A percentile compares a stretch with the other conserved stretches of the same genome.
phyloP scores from a whole-genome alignment of 64 coral and sea anemone genomes.

The Montipora sp. region DNA sequence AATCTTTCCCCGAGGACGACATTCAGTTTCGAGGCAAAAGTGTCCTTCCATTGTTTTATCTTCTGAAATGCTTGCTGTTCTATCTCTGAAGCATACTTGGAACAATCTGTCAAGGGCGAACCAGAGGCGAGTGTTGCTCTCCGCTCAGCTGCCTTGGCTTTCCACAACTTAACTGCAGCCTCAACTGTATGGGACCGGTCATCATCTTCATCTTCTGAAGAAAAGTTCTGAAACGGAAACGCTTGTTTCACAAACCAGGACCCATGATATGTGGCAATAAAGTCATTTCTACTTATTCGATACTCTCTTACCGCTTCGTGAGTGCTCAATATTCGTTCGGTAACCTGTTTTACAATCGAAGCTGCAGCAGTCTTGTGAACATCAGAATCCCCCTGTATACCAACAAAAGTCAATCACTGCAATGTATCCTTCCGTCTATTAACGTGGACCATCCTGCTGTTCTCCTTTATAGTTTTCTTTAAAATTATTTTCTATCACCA shows the following conservation, averaged over 20 bases:
- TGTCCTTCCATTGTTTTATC: constrained; percentile 70
- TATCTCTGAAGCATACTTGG: constrained; percentile 76
- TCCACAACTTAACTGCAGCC: constrained; percentile 18
- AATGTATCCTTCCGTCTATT: no score
- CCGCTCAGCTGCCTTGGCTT: neutral
- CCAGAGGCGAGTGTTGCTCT: constrained; percentile 43
- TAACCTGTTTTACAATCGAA: constrained; percentile 27
- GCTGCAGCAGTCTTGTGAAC: neutral
- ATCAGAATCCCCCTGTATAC: neutral
- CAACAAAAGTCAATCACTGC: neutral
- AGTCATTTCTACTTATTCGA: no score
- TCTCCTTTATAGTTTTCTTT: no score
- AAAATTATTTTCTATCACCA: no score
- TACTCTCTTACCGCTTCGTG: constrained; percentile 1
- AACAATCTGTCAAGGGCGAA: constrained; percentile 22
- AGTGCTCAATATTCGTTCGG: constrained; percentile 2
- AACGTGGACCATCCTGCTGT: no score
- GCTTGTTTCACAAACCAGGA: neutral
- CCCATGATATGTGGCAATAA: no score
- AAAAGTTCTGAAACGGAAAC: neutral
- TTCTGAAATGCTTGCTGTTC: constrained; percentile 76
- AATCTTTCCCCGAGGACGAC: constrained; percentile 53
- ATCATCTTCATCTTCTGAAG: neutral
- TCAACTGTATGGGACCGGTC: constrained; percentile 9
- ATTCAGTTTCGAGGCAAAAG: constrained; percentile 65